Evolutionary conservation across 2,797 vertebrate species (phyloP).

Genomic region (Clarias fuscus): DNA sequence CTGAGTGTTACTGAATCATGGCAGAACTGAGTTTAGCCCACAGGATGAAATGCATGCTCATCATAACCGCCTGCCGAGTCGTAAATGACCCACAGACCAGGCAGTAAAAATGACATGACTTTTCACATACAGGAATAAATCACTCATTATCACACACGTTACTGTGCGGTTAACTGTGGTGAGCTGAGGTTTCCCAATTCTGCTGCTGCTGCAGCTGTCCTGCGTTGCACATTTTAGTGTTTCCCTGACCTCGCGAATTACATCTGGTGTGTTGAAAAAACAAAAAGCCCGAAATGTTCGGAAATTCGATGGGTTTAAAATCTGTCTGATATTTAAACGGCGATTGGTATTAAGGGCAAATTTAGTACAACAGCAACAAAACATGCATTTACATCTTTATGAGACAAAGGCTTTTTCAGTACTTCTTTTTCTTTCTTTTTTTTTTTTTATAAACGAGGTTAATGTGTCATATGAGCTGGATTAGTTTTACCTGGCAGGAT

Average conservation of each 20-base stretch:
- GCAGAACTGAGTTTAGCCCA: not conserved
- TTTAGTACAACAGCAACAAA: not conserved
- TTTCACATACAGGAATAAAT: not conserved
- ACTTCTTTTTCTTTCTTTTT: too few species aligned
- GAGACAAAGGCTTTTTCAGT: not conserved
- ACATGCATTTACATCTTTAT: not conserved
- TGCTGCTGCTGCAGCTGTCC: not conserved
- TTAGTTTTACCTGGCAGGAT: not conserved
- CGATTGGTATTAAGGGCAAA: not conserved
- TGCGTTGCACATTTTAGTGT: conserved; percentile 8
- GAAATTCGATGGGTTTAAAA: not conserved
- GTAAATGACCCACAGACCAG: not conserved
- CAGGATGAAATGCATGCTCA: conserved; percentile 7
- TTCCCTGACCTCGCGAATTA: not conserved
- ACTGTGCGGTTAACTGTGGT: not conserved
- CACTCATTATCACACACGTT: not conserved
- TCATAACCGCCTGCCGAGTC: not conserved
- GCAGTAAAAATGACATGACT: conserved; percentile 8
- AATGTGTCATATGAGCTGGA: not conserved
- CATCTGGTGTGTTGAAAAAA: not conserved
- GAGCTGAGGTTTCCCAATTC: not conserved
- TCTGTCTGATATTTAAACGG: not conserved
- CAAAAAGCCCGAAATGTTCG: not conserved
- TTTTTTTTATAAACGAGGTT: not conserved
- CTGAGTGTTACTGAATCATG: not conserved